These are phyloP conservation scores for Hirtodrosophila alboralis DNA, from an alignment of 2,888 invertebrate species.

Conservation along the genomic window DNA sequence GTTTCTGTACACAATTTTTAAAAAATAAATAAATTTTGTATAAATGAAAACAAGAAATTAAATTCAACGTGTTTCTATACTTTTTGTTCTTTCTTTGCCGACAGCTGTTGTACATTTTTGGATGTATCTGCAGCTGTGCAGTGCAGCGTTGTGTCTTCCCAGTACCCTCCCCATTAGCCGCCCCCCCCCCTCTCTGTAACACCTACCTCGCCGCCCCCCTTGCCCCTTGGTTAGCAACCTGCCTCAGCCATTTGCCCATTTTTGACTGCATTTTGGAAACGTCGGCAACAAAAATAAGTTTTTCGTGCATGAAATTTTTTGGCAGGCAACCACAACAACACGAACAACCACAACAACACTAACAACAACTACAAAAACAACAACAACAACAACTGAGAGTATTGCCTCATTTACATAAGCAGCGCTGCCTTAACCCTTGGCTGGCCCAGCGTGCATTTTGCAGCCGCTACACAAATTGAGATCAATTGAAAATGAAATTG, in stretches of 20 bases:
- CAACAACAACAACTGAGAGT: conserved; percentile 4
- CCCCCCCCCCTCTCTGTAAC: neutral
- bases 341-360: conserved; percentile 2
- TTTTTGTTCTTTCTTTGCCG: conserved; percentile 25
- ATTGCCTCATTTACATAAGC: conserved; percentile 63
- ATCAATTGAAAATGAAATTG: conserved; percentile 76
- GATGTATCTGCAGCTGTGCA: conserved; percentile 68
- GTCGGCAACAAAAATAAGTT: conserved; percentile 69
- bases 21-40: neutral
- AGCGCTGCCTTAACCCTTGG: conserved; percentile 60
- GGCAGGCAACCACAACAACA: conserved; percentile 27
- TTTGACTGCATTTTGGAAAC: conserved; percentile 62
- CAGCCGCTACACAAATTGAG: conserved; percentile 67
- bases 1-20: no score
- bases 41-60: conserved; percentile 16
- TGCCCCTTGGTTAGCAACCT: no score
- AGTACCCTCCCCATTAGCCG: conserved; percentile 7
- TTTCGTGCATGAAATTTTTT: conserved; percentile 53
- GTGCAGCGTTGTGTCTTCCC: conserved; percentile 15
- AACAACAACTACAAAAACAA: conserved; percentile 14
- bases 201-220: neutral
- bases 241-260: conserved; percentile 9
- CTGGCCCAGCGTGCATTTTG: conserved; percentile 24
- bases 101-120: conserved; percentile 67
- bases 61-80: conserved; percentile 22